A percentile compares a stretch with the other conserved stretches of the same genome.
phyloP scores from a whole-genome alignment of 2,888 invertebrate species.

The Euplagia quadripunctaria region DNA sequence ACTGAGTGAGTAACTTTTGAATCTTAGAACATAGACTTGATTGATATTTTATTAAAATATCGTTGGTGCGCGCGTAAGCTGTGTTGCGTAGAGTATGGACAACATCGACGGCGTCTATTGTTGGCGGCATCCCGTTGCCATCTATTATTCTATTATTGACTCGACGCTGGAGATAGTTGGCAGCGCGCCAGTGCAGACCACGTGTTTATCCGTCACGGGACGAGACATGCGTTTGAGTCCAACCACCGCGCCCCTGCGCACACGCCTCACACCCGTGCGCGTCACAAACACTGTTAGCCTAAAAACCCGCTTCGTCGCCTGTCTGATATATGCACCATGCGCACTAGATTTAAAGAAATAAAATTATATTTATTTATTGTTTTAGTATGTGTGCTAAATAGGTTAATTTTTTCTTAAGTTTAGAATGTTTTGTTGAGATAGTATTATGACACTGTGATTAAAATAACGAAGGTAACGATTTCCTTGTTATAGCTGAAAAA shows the following conservation, averaged over 20 bases:
- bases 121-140: slow-evolving; percentile 86
- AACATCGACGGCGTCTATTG: slow-evolving; percentile 81
- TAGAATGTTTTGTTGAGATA: not conserved
- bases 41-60: slow-evolving; percentile 11
- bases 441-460: not conserved
- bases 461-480: slow-evolving; percentile 48
- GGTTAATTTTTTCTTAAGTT: not conserved
- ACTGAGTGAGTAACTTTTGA: not conserved
- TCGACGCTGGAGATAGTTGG: slow-evolving; percentile 86
- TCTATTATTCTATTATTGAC: slow-evolving; percentile 86
- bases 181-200: slow-evolving; percentile 82
- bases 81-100: slow-evolving; percentile 52
- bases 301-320: slow-evolving; percentile 55
- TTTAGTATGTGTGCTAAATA: slow-evolving; percentile 7
- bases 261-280: slow-evolving; percentile 54
- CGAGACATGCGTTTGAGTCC: slow-evolving; percentile 67
- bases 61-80: slow-evolving; percentile 46
- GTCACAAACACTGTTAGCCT: slow-evolving; percentile 50
- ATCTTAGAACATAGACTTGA: not conserved
- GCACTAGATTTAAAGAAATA: slow-evolving; percentile 21
- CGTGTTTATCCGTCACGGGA: slow-evolving; percentile 84
- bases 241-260: slow-evolving; percentile 59
- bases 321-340: slow-evolving; percentile 35
- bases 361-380: slow-evolving; percentile 16
- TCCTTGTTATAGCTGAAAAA: slow-evolving; percentile 76